These are phyloP conservation scores for Sinella curviseta DNA, from an alignment of 1,140 invertebrate genomes.

Conservation along the genomic window DNA sequence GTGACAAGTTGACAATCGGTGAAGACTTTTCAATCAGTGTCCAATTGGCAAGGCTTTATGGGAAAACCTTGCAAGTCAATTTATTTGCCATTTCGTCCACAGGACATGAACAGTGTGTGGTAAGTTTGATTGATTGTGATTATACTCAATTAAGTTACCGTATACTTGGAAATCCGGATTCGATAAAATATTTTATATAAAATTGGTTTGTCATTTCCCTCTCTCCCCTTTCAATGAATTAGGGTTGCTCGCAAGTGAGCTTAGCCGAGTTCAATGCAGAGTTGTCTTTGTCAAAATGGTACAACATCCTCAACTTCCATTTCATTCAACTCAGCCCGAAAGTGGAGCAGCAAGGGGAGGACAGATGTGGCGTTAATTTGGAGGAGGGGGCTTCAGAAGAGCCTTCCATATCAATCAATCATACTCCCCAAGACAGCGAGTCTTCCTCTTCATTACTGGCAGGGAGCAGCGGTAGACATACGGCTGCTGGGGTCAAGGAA, in stretches of 20 bases:
- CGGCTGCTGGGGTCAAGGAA: constrained; percentile 62
- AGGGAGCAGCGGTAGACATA: constrained; percentile 1
- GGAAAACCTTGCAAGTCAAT: constrained; percentile 86
- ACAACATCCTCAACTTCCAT: constrained; percentile 87
- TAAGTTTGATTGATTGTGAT: constrained; percentile 56
- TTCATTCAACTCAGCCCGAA: constrained; percentile 68
- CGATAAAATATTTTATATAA: neutral
- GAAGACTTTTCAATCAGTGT: constrained; percentile 77
- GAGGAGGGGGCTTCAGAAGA: neutral
- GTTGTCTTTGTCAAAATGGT: constrained; percentile 81
- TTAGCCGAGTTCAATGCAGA: constrained; percentile 89
- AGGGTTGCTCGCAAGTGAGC: constrained; percentile 94
- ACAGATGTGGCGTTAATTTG: constrained; percentile 4
- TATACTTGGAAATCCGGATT: neutral
- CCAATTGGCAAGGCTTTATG: constrained; percentile 71
- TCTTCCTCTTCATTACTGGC: neutral
- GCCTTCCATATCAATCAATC: constrained; percentile 35
- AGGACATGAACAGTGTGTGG: constrained; percentile 77
- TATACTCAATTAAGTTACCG: neutral
- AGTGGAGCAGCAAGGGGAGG: neutral
- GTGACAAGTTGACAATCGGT: constrained; percentile 75
- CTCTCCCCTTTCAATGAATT: constrained; percentile 45
- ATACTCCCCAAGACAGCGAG: constrained; percentile 61
- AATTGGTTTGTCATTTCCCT: no score
- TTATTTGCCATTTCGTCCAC: constrained; percentile 68